Evolutionary conservation across 2,888 invertebrate species (phyloP).

Genomic region (Limnephilus rhombicus): DNA sequence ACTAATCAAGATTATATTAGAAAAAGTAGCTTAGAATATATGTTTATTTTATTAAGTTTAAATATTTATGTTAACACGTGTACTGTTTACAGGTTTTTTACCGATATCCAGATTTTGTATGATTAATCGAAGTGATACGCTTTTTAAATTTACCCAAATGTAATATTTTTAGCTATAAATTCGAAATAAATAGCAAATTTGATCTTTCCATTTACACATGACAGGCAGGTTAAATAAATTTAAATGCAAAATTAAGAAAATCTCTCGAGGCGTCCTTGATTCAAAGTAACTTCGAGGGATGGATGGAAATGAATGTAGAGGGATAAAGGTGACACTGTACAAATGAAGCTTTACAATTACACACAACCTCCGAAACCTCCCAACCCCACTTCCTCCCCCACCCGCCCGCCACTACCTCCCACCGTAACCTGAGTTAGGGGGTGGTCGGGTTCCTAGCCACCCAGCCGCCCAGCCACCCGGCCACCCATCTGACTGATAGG

Average conservation of each 20-base stretch:
- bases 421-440: constrained; percentile 54
- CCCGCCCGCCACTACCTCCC: constrained; percentile 32
- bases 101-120: no score
- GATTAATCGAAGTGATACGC: no score
- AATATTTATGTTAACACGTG: no score
- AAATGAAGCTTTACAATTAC: constrained; percentile 66
- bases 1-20: no score
- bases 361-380: constrained; percentile 53
- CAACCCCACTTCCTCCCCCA: not conserved
- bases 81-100: no score
- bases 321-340: constrained; percentile 66
- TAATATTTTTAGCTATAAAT: not conserved
- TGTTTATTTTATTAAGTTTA: no score
- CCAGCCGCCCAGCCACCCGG: not conserved
- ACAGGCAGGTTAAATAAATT: not conserved
- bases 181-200: not conserved
- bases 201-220: not conserved
- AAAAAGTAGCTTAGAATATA: no score
- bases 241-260: not conserved
- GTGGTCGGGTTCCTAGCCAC: constrained; percentile 18
- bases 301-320: constrained; percentile 62
- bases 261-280: constrained; percentile 35
- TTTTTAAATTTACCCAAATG: no score
- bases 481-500: not conserved
- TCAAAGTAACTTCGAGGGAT: constrained; percentile 54